A percentile compares a stretch with the other conserved stretches of the same genome.
phyloP scores from a whole-genome alignment of 2,888 invertebrate genomes.

The Morpho achilles region DNA sequence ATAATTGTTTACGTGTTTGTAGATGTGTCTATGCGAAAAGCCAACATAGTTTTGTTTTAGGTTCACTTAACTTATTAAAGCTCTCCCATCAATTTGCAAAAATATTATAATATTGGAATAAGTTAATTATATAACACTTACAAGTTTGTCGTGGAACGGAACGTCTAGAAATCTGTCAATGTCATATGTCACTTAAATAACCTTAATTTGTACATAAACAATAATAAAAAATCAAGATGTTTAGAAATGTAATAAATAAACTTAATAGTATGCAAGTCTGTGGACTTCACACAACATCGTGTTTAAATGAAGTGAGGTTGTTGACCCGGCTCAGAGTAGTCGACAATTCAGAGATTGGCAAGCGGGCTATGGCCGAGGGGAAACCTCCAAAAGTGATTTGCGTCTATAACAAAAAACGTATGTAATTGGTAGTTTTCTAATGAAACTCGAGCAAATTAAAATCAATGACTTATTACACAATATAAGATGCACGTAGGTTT shows the following conservation, averaged over 20 bases:
- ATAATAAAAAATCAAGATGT: slow-evolving; percentile 40
- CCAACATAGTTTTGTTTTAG: too few relatives aligned
- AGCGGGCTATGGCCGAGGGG: slow-evolving; percentile 95
- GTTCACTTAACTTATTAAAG: too few relatives aligned
- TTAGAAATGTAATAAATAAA: slow-evolving; percentile 48
- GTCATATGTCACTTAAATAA: slow-evolving; percentile 17
- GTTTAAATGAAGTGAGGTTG: slow-evolving; percentile 83
- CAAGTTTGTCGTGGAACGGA: background rate
- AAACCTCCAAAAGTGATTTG: slow-evolving; percentile 96
- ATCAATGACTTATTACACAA: too few relatives aligned
- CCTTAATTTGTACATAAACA: slow-evolving; percentile 9
- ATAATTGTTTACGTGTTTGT: too few relatives aligned
- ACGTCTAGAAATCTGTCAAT: slow-evolving; percentile 10
- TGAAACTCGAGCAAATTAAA: too few relatives aligned
- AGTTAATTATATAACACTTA: too few relatives aligned
- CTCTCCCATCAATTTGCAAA: too few relatives aligned
- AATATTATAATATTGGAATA: too few relatives aligned
- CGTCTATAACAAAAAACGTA: slow-evolving; percentile 90
- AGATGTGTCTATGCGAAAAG: too few relatives aligned
- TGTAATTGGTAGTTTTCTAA: slow-evolving; percentile 29
- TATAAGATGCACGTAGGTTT: too few relatives aligned
- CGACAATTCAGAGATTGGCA: slow-evolving; percentile 97
- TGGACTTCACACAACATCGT: slow-evolving; percentile 79
- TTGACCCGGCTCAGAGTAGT: slow-evolving; percentile 92
- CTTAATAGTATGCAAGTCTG: slow-evolving; percentile 36